phyloP scores from a whole-genome alignment of 2,797 vertebrate species.

The Acrossocheilus wenchowensis region DNA sequence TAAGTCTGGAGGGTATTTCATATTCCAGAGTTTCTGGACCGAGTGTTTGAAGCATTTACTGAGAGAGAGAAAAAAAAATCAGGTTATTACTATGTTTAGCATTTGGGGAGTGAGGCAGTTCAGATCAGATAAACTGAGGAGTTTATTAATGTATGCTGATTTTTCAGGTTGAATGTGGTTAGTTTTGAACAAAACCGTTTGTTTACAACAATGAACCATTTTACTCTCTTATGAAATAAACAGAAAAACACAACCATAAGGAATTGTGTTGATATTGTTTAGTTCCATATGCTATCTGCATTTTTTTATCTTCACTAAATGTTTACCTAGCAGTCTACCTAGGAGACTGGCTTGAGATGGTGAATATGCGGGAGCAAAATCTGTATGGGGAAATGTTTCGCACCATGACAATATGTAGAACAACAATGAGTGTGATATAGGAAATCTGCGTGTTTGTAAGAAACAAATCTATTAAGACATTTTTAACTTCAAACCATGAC shows the following conservation, averaged over 20 bases:
- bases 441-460: neutral
- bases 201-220: neutral
- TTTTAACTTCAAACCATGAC: too few relatives aligned
- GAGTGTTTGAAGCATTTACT: slow-evolving; percentile 26
- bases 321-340: neutral
- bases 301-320: neutral
- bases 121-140: neutral
- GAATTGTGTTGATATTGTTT: neutral
- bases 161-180: neutral
- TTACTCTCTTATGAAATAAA: neutral
- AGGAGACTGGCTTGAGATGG: neutral
- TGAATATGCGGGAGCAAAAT: neutral
- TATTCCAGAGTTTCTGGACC: slow-evolving; percentile 28
- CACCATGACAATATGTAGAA: neutral
- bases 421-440: neutral
- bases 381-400: neutral
- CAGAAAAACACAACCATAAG: neutral
- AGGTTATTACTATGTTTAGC: slow-evolving; percentile 42
- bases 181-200: neutral
- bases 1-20: slow-evolving; percentile 32
- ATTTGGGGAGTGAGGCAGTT: neutral
- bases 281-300: too few relatives aligned
- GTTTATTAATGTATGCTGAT: neutral
- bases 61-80: slow-evolving; percentile 9
- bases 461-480: neutral